Evolutionary conservation across 1,140 invertebrate genomes (phyloP).

Genomic region (Bombus polaris): DNA sequence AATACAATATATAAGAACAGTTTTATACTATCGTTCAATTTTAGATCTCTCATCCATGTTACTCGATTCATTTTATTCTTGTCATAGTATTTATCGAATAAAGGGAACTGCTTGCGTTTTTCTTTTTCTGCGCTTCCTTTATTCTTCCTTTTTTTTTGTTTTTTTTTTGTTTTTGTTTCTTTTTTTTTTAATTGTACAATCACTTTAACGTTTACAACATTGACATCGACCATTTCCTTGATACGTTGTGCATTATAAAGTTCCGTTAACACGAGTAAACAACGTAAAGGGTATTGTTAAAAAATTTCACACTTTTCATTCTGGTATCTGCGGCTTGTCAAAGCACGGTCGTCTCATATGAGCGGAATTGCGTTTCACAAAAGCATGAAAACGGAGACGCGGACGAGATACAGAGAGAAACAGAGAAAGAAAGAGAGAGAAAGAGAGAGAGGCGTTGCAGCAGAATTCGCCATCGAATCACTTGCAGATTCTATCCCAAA

Average conservation of each 20-base stretch:
- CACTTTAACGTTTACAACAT: background rate
- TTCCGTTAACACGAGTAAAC: background rate
- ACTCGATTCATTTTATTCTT: background rate
- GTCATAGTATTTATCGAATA: background rate
- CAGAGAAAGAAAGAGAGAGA: background rate
- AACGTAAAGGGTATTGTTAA: background rate
- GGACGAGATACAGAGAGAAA: background rate
- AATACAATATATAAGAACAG: background rate
- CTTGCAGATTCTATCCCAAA: slow-evolving; percentile 34
- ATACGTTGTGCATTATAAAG: background rate
- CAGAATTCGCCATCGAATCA: slow-evolving; percentile 9
- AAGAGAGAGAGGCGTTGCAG: background rate
- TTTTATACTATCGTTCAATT: background rate
- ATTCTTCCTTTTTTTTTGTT: rapidly evolving
- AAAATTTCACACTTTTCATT: slow-evolving; percentile 46
- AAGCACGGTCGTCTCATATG: slow-evolving; percentile 16
- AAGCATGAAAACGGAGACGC: slow-evolving; percentile 35
- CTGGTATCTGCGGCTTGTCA: slow-evolving; percentile 56
- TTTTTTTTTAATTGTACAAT: background rate
- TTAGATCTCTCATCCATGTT: background rate
- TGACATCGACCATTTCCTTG: background rate
- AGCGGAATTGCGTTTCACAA: slow-evolving; percentile 41
- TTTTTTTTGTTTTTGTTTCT: background rate
- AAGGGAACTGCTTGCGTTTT: background rate
- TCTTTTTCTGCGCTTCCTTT: background rate